These are phyloP conservation scores for Dendrolimus punctatus DNA, from an alignment of 1,140 invertebrate genomes.

Conservation along the genomic window DNA sequence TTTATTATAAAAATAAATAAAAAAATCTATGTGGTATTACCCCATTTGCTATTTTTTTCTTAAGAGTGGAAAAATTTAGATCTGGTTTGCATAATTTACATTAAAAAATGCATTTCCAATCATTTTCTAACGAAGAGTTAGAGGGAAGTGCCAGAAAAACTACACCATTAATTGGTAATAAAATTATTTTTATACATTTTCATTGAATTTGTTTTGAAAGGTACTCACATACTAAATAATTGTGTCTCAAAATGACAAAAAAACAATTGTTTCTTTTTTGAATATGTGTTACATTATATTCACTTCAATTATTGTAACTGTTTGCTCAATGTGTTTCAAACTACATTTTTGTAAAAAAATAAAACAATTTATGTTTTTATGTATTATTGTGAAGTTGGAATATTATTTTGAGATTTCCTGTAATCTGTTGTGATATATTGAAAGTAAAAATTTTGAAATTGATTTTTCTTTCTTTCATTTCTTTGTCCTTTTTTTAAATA, in stretches of 20 bases:
- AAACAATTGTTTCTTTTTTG: slow-evolving; percentile 25
- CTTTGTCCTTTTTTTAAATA: slow-evolving; percentile 26
- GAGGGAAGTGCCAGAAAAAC: too few relatives aligned
- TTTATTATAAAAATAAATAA: too few relatives aligned
- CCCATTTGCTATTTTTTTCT: too few relatives aligned
- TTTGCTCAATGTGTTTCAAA: slow-evolving; percentile 44
- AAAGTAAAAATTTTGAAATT: slow-evolving; percentile 55
- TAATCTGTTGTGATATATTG: slow-evolving; percentile 52
- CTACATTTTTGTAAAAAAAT: too few relatives aligned
- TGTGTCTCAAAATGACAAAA: slow-evolving; percentile 52
- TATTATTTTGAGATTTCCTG: slow-evolving; percentile 46
- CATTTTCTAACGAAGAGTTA: too few relatives aligned
- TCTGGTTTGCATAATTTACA: too few relatives aligned
- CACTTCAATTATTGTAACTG: slow-evolving; percentile 45
- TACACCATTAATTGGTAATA: too few relatives aligned
- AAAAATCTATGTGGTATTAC: too few relatives aligned
- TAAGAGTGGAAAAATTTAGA: too few relatives aligned
- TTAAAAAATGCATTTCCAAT: too few relatives aligned
- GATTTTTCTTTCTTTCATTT: slow-evolving; percentile 22
- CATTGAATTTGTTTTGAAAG: slow-evolving; percentile 22
- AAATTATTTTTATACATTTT: too few relatives aligned
- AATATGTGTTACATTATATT: slow-evolving; percentile 19
- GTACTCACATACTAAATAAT: slow-evolving; percentile 31
- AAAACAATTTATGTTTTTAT: slow-evolving; percentile 1
- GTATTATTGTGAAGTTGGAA: slow-evolving; percentile 29